Evolutionary conservation across 64 coral and sea anemone genomes (phyloP).

Genomic region (Anthopleura sola): DNA sequence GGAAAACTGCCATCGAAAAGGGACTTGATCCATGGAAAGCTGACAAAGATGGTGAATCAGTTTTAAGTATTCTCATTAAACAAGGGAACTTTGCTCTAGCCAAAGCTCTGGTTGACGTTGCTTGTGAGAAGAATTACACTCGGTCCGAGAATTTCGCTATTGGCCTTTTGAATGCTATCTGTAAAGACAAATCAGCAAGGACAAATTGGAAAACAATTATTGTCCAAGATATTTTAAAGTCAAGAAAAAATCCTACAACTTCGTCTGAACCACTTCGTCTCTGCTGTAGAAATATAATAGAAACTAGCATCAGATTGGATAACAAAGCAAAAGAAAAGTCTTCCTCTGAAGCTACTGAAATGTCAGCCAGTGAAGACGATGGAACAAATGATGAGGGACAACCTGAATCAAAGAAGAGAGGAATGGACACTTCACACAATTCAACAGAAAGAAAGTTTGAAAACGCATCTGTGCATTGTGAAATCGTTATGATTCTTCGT

Average conservation of each 20-base stretch:
- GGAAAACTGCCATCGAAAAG: not conserved
- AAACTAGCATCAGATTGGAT: not conserved
- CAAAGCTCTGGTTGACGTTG: no score
- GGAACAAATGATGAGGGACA: no score
- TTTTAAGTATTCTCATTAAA: no score
- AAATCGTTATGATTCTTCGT: not conserved
- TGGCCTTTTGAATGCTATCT: not conserved
- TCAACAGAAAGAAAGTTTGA: not conserved
- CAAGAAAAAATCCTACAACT: not conserved
- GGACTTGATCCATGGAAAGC: constrained; percentile 1
- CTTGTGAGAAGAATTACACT: not conserved
- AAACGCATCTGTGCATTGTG: not conserved
- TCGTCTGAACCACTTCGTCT: not conserved
- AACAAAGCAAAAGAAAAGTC: no score
- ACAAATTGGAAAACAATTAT: constrained; percentile 1
- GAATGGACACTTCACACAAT: no score
- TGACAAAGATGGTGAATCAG: not conserved
- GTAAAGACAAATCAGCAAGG: not conserved
- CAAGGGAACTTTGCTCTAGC: no score
- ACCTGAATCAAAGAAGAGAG: no score
- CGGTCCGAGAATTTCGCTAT: not conserved
- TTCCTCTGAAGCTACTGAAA: no score
- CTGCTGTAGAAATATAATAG: not conserved
- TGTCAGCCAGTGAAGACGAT: not conserved
- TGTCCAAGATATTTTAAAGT: not conserved